phyloP scores from a whole-genome alignment of 2,113 vertebrate genomes.

The Serilophus lunatus region DNA sequence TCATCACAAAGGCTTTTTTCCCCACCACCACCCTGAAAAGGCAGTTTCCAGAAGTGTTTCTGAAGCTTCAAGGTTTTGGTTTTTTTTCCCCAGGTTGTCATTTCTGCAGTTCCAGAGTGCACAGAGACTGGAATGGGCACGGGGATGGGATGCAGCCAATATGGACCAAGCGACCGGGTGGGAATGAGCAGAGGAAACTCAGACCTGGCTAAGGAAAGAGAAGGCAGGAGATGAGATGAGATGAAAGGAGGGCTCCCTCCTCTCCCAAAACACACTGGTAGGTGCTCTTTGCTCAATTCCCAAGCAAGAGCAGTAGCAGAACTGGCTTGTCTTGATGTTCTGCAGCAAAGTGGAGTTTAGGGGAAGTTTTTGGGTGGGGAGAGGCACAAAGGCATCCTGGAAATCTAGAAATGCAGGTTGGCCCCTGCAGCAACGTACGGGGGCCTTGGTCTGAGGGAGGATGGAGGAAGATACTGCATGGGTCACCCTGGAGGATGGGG shows the following conservation, averaged over 20 bases:
- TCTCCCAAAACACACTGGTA: neutral
- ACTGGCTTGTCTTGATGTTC: conserved; percentile 27
- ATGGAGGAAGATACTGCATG: accelerated
- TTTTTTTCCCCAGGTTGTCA: too few species aligned
- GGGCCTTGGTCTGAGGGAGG: neutral
- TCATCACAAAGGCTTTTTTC: accelerated
- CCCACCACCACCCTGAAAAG: neutral
- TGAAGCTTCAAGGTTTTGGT: neutral
- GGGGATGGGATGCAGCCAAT: neutral
- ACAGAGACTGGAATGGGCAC: accelerated
- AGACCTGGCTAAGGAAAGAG: neutral
- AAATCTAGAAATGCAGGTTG: conserved; percentile 44
- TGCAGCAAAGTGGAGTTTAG: neutral
- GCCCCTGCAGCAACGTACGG: neutral
- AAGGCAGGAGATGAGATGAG: neutral
- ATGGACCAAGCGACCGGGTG: accelerated
- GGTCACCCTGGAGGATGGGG: neutral
- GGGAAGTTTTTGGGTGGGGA: conserved; percentile 1
- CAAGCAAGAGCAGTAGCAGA: neutral
- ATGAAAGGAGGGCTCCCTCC: neutral
- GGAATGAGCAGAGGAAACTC: neutral
- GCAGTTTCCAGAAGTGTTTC: neutral
- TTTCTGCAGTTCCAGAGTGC: accelerated
- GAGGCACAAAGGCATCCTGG: neutral
- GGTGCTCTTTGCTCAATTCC: neutral